Conservation (phyloP, 2,797 vertebrate species). For the Esox masquinongy region DNA sequence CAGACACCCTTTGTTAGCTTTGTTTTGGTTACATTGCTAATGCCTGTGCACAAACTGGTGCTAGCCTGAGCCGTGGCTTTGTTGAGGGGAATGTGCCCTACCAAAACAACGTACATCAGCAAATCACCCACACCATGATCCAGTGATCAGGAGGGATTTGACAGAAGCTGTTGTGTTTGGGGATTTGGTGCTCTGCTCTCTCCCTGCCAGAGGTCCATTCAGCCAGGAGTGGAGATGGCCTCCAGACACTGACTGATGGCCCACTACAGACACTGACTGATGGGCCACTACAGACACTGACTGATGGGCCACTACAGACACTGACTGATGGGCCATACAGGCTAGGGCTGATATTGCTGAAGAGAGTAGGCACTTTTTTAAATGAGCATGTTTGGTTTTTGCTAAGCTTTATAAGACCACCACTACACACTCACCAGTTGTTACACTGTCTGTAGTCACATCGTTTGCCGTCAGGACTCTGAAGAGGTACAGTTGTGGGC, state of each 20-base stretch:
- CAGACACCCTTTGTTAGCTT: background rate
- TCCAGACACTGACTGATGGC: background rate
- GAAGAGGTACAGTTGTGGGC: background rate
- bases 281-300: background rate
- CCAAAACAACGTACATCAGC: constrained; percentile 54
- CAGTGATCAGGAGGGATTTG: constrained; percentile 23
- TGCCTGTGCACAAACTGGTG: background rate
- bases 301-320: background rate
- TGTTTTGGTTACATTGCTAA: constrained; percentile 21
- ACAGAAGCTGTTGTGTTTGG: constrained; percentile 39
- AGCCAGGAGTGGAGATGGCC: constrained; percentile 1
- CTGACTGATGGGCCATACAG: background rate
- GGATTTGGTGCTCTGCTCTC: constrained; percentile 17
- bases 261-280: background rate
- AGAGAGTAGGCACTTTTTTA: too few species aligned
- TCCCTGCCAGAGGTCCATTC: background rate
- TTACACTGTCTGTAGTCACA: background rate
- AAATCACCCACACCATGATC: constrained; percentile 31
- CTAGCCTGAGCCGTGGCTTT: constrained; percentile 20
- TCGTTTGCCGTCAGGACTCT: background rate
- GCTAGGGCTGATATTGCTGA: background rate
- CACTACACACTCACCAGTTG: background rate
- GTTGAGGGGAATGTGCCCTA: constrained; percentile 35
- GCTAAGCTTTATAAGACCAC: background rate
- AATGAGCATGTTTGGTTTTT: too few species aligned